Percentiles rank a stretch among this genome's conserved stretches.
These are phyloP conservation scores for Bombus superbus DNA, from an alignment of 1,140 invertebrate genomes.

Conservation along the genomic window DNA sequence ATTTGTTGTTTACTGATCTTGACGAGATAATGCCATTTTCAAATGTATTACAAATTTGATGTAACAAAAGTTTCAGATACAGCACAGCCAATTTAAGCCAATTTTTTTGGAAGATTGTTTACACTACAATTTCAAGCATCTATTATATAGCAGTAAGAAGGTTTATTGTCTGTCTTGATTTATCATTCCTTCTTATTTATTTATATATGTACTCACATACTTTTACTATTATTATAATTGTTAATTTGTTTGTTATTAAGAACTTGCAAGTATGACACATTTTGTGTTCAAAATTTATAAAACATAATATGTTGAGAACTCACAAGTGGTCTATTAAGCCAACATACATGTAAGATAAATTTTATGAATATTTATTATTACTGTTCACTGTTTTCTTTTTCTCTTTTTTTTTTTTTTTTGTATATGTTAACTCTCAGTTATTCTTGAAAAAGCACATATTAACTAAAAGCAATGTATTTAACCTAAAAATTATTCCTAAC, in stretches of 20 bases:
- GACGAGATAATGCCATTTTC: constrained; percentile 11
- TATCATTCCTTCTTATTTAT: constrained; percentile 20
- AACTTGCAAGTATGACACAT: not conserved
- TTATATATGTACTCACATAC: not conserved
- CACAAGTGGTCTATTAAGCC: not conserved
- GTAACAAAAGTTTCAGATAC: not conserved
- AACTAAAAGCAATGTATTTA: constrained; percentile 39
- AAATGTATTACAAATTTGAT: constrained; percentile 19
- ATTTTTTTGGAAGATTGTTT: not conserved
- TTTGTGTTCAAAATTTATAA: not conserved
- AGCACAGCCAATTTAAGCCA: not conserved
- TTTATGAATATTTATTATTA: constrained; percentile 19
- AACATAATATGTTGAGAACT: not conserved
- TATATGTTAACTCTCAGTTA: constrained; percentile 30
- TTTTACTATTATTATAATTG: not conserved
- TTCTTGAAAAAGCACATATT: not conserved
- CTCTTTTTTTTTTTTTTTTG: not conserved
- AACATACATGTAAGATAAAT: constrained; percentile 4
- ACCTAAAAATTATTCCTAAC: constrained; percentile 41
- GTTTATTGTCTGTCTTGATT: constrained; percentile 5
- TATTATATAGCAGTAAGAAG: not conserved
- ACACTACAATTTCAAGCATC: not conserved
- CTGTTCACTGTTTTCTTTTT: not conserved
- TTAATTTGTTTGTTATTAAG: constrained; percentile 4
- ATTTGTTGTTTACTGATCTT: constrained; percentile 24